Evolutionary conservation across 2,113 vertebrate species (phyloP).

Genomic region (Seriola dumerili): DNA sequence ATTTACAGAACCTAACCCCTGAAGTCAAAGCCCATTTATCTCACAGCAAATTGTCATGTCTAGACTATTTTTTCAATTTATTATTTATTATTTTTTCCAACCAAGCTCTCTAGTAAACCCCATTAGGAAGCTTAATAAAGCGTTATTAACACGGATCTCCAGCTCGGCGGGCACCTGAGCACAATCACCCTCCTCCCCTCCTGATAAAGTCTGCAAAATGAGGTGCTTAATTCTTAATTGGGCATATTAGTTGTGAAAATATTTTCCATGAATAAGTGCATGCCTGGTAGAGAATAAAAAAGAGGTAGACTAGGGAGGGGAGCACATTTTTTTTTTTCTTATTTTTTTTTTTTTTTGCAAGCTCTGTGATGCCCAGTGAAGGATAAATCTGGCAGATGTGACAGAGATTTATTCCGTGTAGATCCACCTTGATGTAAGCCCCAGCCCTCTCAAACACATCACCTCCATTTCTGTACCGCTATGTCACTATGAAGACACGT

Average conservation of each 20-base stretch:
- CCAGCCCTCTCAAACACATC: slow-evolving; percentile 43
- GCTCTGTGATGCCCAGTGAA: slow-evolving; percentile 51
- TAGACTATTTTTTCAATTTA: slow-evolving; percentile 24
- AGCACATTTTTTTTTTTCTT: not conserved
- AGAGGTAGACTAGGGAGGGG: slow-evolving; percentile 41
- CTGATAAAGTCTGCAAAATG: slow-evolving; percentile 23
- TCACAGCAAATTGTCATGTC: slow-evolving; percentile 45
- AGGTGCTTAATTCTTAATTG: slow-evolving; percentile 51
- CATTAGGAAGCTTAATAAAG: slow-evolving; percentile 56
- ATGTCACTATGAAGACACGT: slow-evolving; percentile 46
- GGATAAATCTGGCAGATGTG: slow-evolving; percentile 77
- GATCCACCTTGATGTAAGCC: slow-evolving; percentile 61
- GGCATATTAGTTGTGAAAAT: slow-evolving; percentile 34
- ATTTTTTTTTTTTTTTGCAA: slow-evolving; percentile 31
- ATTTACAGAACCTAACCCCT: slow-evolving; percentile 37
- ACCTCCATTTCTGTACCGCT: slow-evolving; percentile 26
- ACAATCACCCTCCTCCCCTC: slow-evolving; percentile 18
- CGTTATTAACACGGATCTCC: slow-evolving; percentile 52
- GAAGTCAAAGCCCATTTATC: slow-evolving; percentile 50
- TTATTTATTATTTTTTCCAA: slow-evolving; percentile 18
- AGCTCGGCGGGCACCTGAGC: slow-evolving; percentile 27
- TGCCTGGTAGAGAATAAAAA: slow-evolving; percentile 50
- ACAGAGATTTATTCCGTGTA: slow-evolving; percentile 60
- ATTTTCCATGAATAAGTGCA: slow-evolving; percentile 35
- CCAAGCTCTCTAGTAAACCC: slow-evolving; percentile 22